A percentile compares a stretch with the other conserved stretches of the same genome.
These are phyloP conservation scores for Chironomus striatipennis DNA, from an alignment of 1,140 invertebrate genomes.

Conservation along the genomic window DNA sequence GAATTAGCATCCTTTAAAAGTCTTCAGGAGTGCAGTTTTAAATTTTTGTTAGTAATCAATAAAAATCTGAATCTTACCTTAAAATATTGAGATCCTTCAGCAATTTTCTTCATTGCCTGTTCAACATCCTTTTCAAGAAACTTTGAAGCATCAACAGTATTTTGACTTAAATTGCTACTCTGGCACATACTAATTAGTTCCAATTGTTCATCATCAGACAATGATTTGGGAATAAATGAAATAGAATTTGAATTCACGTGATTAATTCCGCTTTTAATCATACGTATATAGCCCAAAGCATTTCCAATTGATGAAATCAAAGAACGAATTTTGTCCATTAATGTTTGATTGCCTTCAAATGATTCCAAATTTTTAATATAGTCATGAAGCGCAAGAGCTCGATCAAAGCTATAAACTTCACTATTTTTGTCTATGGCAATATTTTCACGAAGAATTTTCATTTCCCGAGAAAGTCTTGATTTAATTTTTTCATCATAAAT, in stretches of 20 bases:
- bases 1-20: no score
- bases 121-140: conserved; percentile 69
- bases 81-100: conserved; percentile 92
- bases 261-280: conserved; percentile 87
- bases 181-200: conserved; percentile 50
- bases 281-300: conserved; percentile 90
- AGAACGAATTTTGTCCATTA: conserved; percentile 87
- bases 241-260: conserved; percentile 87
- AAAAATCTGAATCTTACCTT: no score
- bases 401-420: conserved; percentile 71
- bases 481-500: conserved; percentile 98
- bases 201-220: conserved; percentile 49
- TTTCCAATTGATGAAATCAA: conserved; percentile 94
- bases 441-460: conserved; percentile 60
- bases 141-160: conserved; percentile 55
- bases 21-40: no score
- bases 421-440: conserved; percentile 32
- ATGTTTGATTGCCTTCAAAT: conserved; percentile 71
- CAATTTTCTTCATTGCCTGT: conserved; percentile 76
- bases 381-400: conserved; percentile 92
- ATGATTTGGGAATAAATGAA: conserved; percentile 76
- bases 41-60: no score
- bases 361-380: conserved; percentile 84
- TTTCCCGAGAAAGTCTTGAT: conserved; percentile 85
- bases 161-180: conserved; percentile 49